Percentiles rank a stretch among this genome's conserved stretches.
Evolutionary conservation across 2,888 invertebrate genomes (phyloP).

Genomic region (Polymixis flavicincta): DNA sequence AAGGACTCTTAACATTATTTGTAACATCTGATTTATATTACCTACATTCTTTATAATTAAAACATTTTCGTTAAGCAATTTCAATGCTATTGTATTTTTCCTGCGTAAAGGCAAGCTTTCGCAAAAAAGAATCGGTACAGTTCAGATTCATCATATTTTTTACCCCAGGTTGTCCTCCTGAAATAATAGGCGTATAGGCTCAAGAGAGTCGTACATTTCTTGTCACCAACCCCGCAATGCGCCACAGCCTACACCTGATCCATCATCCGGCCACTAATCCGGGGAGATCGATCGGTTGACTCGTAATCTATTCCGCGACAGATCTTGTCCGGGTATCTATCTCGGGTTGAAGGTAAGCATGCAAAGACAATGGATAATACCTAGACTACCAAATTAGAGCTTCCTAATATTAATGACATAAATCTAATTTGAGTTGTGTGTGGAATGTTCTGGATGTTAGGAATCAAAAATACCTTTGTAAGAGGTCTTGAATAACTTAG

Average conservation of each 20-base stretch:
- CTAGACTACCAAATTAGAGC: too few species aligned
- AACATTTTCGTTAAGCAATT: not conserved
- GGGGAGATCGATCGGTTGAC: slow-evolving; percentile 37
- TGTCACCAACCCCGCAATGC: slow-evolving; percentile 45
- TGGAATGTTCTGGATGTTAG: slow-evolving; percentile 3
- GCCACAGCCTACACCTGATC: slow-evolving; percentile 46
- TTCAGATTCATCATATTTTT: not conserved
- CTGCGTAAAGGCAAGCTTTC: too few species aligned
- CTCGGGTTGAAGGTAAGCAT: not conserved
- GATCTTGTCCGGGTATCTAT: slow-evolving; percentile 7
- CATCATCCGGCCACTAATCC: slow-evolving; percentile 41
- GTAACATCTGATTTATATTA: too few species aligned
- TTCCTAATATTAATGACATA: not conserved
- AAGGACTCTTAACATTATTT: too few species aligned
- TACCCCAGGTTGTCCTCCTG: not conserved
- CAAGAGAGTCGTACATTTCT: slow-evolving; percentile 1
- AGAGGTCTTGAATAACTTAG: not conserved
- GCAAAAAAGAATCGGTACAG: not conserved
- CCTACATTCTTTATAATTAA: too few species aligned
- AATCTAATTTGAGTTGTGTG: not conserved
- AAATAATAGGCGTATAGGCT: not conserved
- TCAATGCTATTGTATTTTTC: not conserved
- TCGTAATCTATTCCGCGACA: slow-evolving; percentile 32
- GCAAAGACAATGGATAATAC: not conserved
- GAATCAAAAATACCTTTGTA: not conserved